Conservation (phyloP, 2,888 invertebrate species). For the Uropetala carovei region DNA sequence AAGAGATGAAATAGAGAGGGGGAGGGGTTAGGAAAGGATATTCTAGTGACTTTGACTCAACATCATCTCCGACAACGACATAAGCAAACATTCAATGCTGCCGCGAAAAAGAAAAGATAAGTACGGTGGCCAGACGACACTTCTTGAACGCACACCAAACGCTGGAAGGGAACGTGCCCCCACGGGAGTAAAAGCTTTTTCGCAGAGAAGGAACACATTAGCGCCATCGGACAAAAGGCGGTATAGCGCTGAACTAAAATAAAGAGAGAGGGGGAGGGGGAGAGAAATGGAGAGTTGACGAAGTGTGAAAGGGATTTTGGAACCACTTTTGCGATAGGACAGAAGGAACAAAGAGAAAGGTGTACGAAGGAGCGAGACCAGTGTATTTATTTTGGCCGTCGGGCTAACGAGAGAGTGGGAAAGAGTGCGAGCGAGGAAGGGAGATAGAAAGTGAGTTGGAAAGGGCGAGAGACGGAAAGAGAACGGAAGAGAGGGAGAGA, state of each 20-base stretch:
- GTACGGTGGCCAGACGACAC: constrained; percentile 4
- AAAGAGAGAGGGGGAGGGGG: constrained; percentile 2
- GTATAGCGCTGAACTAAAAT: background rate
- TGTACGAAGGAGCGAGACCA: constrained; percentile 11
- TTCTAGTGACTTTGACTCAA: background rate
- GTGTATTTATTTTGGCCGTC: constrained; percentile 24
- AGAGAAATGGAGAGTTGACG: no score
- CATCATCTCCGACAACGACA: background rate
- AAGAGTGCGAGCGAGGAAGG: background rate
- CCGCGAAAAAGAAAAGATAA: background rate
- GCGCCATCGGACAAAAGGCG: constrained; percentile 8
- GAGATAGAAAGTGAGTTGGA: background rate
- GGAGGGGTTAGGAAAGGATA: background rate
- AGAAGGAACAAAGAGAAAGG: constrained; percentile 8
- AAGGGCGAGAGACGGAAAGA: background rate
- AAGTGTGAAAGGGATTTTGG: constrained; percentile 14
- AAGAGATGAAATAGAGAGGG: background rate
- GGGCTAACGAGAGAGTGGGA: constrained; percentile 13
- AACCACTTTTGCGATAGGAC: constrained; percentile 7
- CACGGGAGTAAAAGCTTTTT: background rate
- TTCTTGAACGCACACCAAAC: background rate
- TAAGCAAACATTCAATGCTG: background rate
- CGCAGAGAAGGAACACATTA: background rate
- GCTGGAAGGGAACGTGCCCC: background rate
- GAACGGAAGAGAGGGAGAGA: background rate